Evolutionary conservation across 53 echinoderm and acorn worm genomes (phyloP), one percentile per base, ranked within the genome.

Genomic region (Actinopyga echinites): DNA sequence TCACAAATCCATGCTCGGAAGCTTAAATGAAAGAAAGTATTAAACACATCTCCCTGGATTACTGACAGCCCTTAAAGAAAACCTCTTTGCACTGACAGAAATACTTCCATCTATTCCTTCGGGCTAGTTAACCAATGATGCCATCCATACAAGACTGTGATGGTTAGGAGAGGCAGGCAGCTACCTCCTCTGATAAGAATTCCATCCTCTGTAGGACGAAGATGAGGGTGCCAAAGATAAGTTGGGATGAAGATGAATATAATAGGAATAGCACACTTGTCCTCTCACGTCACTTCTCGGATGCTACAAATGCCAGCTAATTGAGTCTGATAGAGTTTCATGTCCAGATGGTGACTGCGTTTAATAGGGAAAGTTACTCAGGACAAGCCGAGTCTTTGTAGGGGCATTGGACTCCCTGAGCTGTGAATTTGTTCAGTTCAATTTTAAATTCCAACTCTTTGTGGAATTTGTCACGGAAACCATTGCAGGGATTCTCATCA

Each of bases 191-290:
- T 62, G 32, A 30, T 21, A 17, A 68, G 38, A 38, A 68, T 68
- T 68, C 68, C 68, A 68, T 68, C 68, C 68, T 68, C 68, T 68
- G n/a, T 38, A 12, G 35, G 68, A 68, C 1, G 21, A 20, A 38
- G 68, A 32, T 20, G 35, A 33, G 68, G 68, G 38, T 68, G 68
- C 68, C 68, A 34, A 4, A 32, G 32, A 34, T 4, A 20, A 37
- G n/a, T 68, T 34, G 32, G 38, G 22, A 22, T 36, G 34, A 20
- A 68, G 68, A 34, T 68, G 35, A 34, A 68, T 68, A 30, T 34
- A 38, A 68, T 68, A 68, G 32, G 68, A 68, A 30, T n/a, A 38
- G 35, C 34, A 68, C 68, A 68, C 68, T 68, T 68, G 68, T 68
- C 35, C 68, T 68, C 31, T n/a, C 8, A 68, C 38, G 68, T 68